These are phyloP conservation scores for Schrankia costaestrigalis DNA, from an alignment of 2,888 invertebrate genomes.

Conservation along the genomic window DNA sequence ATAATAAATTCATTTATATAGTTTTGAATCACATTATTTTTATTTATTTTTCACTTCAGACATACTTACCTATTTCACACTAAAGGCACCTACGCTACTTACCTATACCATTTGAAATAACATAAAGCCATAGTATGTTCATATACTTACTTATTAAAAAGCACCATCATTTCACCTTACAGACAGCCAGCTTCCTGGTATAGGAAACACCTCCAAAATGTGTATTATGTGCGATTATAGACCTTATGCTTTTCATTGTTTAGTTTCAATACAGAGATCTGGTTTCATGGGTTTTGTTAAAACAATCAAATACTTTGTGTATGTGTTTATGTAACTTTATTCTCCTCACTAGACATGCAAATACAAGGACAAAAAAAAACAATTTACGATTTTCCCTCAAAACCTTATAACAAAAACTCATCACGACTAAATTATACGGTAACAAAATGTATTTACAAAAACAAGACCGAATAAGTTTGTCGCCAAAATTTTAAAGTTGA, in stretches of 20 bases:
- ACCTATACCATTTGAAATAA: too few relatives aligned
- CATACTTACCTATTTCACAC: too few relatives aligned
- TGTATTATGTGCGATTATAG: too few relatives aligned
- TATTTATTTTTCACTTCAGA: conserved; percentile 24
- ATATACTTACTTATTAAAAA: too few relatives aligned
- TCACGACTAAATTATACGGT: conserved; percentile 59
- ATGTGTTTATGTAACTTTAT: conserved; percentile 65
- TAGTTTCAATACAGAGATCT: too few relatives aligned
- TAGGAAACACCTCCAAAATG: too few relatives aligned
- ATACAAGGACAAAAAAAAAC: conserved; percentile 66
- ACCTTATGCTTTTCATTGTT: too few relatives aligned
- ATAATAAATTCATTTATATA: conserved; percentile 42
- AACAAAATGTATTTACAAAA: conserved; percentile 61
- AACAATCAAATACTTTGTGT: background rate
- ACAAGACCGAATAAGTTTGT: conserved; percentile 31
- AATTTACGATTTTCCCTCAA: conserved; percentile 50
- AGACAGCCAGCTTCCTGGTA: too few relatives aligned
- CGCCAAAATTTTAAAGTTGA: conserved; percentile 27
- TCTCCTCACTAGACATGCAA: conserved; percentile 76
- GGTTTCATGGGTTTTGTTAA: conserved; percentile 2
- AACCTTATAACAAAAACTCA: conserved; percentile 51
- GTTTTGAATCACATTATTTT: conserved; percentile 28
- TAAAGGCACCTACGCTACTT: too few relatives aligned
- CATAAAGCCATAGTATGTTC: too few relatives aligned
- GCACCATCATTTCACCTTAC: too few relatives aligned